A percentile compares a stretch with the other conserved stretches of the same genome.
phyloP scores from a whole-genome alignment of 2,113 vertebrate genomes.

The Eulemur macaco region DNA sequence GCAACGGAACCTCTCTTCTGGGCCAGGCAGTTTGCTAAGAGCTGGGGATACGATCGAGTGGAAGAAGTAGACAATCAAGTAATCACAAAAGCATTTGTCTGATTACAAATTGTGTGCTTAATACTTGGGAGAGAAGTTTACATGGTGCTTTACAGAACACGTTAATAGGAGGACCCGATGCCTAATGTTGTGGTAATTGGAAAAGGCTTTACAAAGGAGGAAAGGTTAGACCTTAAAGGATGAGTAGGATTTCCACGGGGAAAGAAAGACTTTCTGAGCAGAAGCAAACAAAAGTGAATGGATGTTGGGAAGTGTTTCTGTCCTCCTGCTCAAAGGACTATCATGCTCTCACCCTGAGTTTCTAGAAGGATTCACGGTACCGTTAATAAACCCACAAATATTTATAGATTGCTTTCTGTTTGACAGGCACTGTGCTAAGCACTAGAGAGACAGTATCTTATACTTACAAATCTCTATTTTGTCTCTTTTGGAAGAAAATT shows the following conservation, averaged over 20 bases:
- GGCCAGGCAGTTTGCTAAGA: neutral
- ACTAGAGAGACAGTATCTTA: neutral
- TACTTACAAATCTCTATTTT: conserved; percentile 17
- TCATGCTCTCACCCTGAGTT: neutral
- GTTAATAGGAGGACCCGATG: neutral
- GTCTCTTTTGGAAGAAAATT: conserved; percentile 22
- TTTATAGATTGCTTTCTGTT: conserved; percentile 13
- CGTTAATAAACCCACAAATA: neutral
- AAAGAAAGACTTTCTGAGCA: neutral
- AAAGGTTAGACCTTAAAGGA: neutral
- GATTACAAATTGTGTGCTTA: neutral
- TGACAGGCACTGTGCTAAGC: neutral
- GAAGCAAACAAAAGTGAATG: neutral
- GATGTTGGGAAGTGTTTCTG: neutral
- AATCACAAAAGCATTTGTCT: neutral
- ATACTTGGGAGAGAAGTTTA: neutral
- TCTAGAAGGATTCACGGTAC: neutral
- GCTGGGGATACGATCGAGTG: neutral
- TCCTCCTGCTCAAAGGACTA: neutral
- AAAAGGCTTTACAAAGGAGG: neutral
- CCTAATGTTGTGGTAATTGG: neutral
- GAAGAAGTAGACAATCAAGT: neutral
- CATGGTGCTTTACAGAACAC: neutral
- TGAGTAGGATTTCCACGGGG: neutral
- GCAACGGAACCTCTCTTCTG: neutral